Evolutionary conservation across 1,140 invertebrate genomes (phyloP).

Genomic region (Melitaea cinxia): DNA sequence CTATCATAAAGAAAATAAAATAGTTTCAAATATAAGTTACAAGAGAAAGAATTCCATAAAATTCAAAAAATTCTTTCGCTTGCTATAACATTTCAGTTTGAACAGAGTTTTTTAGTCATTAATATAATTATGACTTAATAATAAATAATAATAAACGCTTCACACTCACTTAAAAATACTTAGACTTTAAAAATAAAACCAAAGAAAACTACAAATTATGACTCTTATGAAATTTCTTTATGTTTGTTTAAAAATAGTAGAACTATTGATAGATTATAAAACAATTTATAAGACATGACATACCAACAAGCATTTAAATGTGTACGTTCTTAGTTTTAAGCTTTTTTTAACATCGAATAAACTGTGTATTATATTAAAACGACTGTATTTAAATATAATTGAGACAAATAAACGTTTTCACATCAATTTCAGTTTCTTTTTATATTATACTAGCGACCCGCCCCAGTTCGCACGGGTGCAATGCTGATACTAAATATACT

Average conservation of each 20-base stretch:
- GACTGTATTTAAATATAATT: conserved; percentile 66
- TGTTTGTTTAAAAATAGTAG: conserved; percentile 49
- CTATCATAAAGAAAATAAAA: no score
- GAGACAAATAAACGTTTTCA: conserved; percentile 69
- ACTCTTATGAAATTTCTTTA: neutral
- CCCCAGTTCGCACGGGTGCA: no score
- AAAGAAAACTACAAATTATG: no score
- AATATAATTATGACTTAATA: neutral
- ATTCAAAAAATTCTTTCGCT: no score
- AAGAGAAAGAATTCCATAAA: no score
- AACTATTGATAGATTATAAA: conserved; percentile 33
- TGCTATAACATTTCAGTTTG: no score
- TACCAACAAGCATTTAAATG: conserved; percentile 77
- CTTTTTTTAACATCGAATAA: conserved; percentile 55
- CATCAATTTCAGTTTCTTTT: conserved; percentile 31
- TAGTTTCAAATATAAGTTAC: no score
- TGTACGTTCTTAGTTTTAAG: conserved; percentile 49
- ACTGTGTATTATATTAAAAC: conserved; percentile 48
- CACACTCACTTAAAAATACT: neutral
- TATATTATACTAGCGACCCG: no score
- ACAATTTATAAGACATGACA: conserved; percentile 60
- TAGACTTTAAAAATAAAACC: neutral
- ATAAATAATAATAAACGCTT: neutral
- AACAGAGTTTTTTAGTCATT: neutral
- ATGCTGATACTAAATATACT: no score